These are phyloP conservation scores for Sebastes miniatus DNA, from an alignment of 2,797 vertebrate species.

Conservation along the genomic window DNA sequence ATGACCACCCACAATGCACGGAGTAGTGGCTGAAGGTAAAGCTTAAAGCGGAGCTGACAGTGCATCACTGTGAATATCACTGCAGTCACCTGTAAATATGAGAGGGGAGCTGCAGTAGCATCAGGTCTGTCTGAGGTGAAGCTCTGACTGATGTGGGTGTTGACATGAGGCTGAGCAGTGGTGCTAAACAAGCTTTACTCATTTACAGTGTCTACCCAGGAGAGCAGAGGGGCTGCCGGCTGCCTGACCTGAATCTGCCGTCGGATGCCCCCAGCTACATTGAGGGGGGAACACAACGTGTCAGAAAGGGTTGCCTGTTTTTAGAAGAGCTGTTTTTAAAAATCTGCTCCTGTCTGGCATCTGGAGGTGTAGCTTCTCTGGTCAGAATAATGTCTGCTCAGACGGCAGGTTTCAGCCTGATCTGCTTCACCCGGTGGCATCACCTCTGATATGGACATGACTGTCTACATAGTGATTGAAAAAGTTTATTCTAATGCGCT, in stretches of 20 bases:
- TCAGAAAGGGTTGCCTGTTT: slow-evolving; percentile 5
- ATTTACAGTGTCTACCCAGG: slow-evolving; percentile 15
- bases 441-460: neutral
- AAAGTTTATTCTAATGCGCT: neutral
- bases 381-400: neutral
- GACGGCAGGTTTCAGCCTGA: neutral
- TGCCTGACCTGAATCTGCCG: slow-evolving; percentile 36
- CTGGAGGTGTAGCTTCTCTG: neutral
- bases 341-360: neutral
- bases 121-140: neutral
- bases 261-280: slow-evolving; percentile 16
- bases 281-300: neutral
- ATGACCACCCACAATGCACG: neutral
- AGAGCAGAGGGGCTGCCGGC: slow-evolving; percentile 8
- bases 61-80: neutral
- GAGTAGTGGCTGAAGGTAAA: neutral
- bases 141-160: slow-evolving; percentile 25
- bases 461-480: too few species aligned
- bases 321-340: slow-evolving; percentile 5
- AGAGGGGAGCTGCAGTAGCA: neutral
- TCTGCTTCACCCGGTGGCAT: neutral
- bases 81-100: neutral
- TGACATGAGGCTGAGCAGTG: slow-evolving; percentile 5
- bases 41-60: neutral
- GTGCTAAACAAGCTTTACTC: slow-evolving; percentile 4